Conservation (phyloP, 1,140 invertebrate species). For the Copidosoma floridanum region DNA sequence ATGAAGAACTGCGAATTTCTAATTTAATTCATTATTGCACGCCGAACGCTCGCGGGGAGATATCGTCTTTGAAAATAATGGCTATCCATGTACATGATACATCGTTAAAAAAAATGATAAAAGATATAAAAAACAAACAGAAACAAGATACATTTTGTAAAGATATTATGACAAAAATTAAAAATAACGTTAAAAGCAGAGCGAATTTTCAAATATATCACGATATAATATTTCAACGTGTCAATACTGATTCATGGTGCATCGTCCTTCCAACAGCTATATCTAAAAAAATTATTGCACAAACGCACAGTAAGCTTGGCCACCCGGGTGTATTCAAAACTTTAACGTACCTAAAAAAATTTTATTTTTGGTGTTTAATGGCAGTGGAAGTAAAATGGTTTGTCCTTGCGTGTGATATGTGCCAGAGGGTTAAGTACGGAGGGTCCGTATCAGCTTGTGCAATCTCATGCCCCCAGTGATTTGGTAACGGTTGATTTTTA, state of each 20-base stretch:
- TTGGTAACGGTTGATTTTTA: slow-evolving; percentile 8
- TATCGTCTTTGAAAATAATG: too few relatives aligned
- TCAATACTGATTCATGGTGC: background rate
- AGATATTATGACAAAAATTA: background rate
- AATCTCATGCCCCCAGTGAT: background rate
- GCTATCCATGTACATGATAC: too few relatives aligned
- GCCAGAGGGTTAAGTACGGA: background rate
- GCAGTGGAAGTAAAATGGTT: background rate
- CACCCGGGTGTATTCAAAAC: slow-evolving; percentile 12
- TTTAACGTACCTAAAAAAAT: background rate
- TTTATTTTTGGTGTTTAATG: slow-evolving; percentile 12
- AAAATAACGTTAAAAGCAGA: background rate
- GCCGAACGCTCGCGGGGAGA: too few relatives aligned
- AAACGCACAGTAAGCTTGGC: slow-evolving; percentile 9
- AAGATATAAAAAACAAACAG: background rate
- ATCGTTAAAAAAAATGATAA: background rate
- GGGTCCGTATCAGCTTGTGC: background rate
- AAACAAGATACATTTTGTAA: background rate
- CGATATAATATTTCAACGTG: background rate
- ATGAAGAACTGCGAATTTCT: background rate
- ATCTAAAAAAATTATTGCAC: background rate
- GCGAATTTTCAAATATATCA: background rate
- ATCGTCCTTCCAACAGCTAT: background rate
- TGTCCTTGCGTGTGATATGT: slow-evolving; percentile 4
- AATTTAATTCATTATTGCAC: background rate